phyloP scores from a whole-genome alignment of 1,140 invertebrate genomes.

The Drosophila bocqueti region DNA sequence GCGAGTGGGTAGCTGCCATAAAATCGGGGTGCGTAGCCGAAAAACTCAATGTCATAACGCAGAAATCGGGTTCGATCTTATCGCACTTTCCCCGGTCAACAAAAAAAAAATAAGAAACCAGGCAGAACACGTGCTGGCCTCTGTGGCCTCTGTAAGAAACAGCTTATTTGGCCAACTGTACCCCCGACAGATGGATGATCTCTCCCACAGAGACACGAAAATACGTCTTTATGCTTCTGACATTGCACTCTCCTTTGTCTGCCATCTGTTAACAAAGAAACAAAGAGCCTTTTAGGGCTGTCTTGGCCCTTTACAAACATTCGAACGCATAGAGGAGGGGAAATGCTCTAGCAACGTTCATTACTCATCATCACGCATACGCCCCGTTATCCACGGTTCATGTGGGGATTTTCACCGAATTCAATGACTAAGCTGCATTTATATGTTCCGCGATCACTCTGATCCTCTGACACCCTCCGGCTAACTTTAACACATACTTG shows the following conservation, averaged over 20 bases:
- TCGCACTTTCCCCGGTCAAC: conserved; percentile 37
- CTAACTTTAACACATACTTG: conserved; percentile 66
- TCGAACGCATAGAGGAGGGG: background rate
- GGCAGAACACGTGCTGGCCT: conserved; percentile 21
- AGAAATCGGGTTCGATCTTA: conserved; percentile 26
- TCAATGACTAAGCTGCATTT: conserved; percentile 39
- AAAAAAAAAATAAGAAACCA: background rate
- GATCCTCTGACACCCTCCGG: conserved; percentile 37
- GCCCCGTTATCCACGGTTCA: conserved; percentile 15
- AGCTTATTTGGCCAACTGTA: conserved; percentile 50
- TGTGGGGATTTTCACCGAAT: conserved; percentile 15
- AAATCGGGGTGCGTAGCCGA: conserved; percentile 30
- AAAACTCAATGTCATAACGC: conserved; percentile 35
- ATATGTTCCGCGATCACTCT: conserved; percentile 4
- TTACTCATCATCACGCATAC: conserved; percentile 40
- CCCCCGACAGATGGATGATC: conserved; percentile 37
- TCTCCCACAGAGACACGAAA: conserved; percentile 11
- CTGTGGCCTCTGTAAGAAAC: background rate
- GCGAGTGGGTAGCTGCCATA: conserved; percentile 20
- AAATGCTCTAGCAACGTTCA: conserved; percentile 1
- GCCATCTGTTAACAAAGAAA: conserved; percentile 27
- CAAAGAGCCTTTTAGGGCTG: conserved; percentile 28
- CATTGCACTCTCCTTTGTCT: conserved; percentile 33
- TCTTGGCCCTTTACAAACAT: conserved; percentile 22
- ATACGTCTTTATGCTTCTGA: background rate